A percentile compares a stretch with the other conserved stretches of the same genome.
phyloP scores from a whole-genome alignment of 2,113 vertebrate species.

The Anarrhichthys ocellatus region DNA sequence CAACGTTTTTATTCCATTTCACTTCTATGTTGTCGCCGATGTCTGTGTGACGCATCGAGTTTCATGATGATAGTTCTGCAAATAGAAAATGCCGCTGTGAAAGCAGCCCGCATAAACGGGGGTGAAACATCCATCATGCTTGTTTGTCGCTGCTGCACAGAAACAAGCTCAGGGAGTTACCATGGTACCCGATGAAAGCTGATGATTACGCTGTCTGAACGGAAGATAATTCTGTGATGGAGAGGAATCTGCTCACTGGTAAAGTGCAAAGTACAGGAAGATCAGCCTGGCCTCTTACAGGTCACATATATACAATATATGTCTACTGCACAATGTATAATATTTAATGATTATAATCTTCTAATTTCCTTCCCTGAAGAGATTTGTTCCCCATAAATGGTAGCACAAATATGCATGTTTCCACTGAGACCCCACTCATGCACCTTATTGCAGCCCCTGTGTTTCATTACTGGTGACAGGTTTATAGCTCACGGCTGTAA shows the following conservation, averaged over 20 bases:
- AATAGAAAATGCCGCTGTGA: slow-evolving; percentile 35
- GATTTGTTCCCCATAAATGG: neutral
- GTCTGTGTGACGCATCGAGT: neutral
- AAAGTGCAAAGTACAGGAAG: neutral
- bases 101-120: slow-evolving; percentile 19
- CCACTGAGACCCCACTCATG: slow-evolving; percentile 26
- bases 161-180: slow-evolving; percentile 25
- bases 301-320: neutral
- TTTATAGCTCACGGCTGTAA: slow-evolving; percentile 48
- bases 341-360: neutral
- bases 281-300: neutral
- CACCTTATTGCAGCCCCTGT: slow-evolving; percentile 32
- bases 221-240: slow-evolving; percentile 11
- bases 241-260: slow-evolving; percentile 26
- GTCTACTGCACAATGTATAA: neutral
- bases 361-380: neutral
- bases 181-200: slow-evolving; percentile 37
- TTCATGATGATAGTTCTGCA: slow-evolving; percentile 17
- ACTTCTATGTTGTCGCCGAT: neutral
- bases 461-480: slow-evolving; percentile 65
- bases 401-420: slow-evolving; percentile 22
- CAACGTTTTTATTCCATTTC: neutral
- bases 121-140: slow-evolving; percentile 24
- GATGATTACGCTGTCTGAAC: slow-evolving; percentile 33
- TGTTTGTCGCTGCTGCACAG: slow-evolving; percentile 2